Evolutionary conservation across 2,113 vertebrate genomes (phyloP).

Genomic region (Psilopsiagon aurifrons): DNA sequence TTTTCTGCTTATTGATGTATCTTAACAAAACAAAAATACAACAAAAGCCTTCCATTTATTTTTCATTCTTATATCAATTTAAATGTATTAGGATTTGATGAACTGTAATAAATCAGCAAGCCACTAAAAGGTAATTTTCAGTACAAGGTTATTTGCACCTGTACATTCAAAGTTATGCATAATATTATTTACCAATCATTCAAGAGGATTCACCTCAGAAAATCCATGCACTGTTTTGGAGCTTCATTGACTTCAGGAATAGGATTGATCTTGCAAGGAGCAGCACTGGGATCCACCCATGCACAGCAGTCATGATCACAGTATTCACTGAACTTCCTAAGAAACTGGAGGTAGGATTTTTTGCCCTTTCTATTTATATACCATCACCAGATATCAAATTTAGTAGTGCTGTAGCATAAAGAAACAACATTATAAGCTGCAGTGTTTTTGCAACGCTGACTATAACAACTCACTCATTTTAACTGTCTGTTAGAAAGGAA

Average conservation of each 20-base stretch:
- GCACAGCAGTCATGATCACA: background rate
- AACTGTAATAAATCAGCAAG: background rate
- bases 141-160: background rate
- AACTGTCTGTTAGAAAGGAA: background rate
- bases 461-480: background rate
- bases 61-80: background rate
- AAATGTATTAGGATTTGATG: background rate
- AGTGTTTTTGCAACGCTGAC: background rate
- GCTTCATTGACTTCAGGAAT: background rate
- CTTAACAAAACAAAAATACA: background rate
- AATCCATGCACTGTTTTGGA: background rate
- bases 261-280: background rate
- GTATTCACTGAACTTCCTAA: background rate
- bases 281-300: background rate
- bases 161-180: background rate
- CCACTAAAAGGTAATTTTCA: background rate
- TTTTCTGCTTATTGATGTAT: background rate
- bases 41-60: background rate
- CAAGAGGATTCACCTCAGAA: background rate
- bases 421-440: background rate
- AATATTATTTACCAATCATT: background rate
- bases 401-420: background rate
- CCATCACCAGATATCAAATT: background rate
- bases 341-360: background rate
- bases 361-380: background rate